phyloP scores from a whole-genome alignment of 2,113 vertebrate species.

The Otolemur garnettii region DNA sequence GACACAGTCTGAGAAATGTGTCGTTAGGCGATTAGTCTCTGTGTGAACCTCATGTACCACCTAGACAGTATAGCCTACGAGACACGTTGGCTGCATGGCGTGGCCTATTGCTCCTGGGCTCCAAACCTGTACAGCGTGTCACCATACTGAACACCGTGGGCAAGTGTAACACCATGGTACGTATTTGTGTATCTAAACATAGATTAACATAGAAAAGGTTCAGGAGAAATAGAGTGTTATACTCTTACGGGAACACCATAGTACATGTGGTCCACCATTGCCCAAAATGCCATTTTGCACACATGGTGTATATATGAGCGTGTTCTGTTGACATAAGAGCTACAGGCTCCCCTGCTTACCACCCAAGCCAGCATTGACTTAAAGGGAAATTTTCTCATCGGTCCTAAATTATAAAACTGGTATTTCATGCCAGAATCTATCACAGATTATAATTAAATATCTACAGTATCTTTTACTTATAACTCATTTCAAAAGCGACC shows the following conservation, averaged over 20 bases:
- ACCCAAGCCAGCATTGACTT: neutral
- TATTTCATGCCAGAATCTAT: neutral
- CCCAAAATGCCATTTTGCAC: neutral
- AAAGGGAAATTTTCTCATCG: slow-evolving; percentile 1
- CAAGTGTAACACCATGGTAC: neutral
- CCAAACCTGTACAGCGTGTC: neutral
- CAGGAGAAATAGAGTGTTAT: neutral
- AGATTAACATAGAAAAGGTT: neutral
- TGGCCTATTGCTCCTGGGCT: neutral
- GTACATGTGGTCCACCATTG: neutral
- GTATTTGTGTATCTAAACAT: neutral
- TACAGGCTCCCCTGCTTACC: neutral
- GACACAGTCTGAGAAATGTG: neutral
- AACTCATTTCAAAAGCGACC: slow-evolving; percentile 69
- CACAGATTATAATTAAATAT: slow-evolving; percentile 20
- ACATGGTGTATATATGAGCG: neutral
- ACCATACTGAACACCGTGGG: neutral
- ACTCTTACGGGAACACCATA: neutral
- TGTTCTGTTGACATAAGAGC: neutral
- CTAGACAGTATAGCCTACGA: neutral
- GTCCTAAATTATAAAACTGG: neutral
- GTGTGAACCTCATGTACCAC: neutral
- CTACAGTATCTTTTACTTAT: slow-evolving; percentile 20
- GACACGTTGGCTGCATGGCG: neutral
- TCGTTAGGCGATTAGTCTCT: neutral